Base-by-base conservation (phyloP, 2,113 vertebrate species). In the Maccullochella peelii region DNA sequence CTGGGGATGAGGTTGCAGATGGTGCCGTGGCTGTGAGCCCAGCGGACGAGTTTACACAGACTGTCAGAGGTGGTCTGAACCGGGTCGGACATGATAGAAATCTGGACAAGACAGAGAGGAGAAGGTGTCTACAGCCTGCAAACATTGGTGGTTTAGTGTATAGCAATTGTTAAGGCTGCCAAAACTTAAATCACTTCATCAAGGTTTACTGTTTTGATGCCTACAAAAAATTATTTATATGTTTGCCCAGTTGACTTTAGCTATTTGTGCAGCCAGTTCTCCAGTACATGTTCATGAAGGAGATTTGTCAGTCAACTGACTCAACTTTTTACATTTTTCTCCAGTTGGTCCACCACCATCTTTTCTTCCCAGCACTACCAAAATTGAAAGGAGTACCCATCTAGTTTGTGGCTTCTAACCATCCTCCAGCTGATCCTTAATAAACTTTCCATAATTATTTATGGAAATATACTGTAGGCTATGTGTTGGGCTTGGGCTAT, bases 21-120 rank as follows among this genome's bases (percentile, higher is more conserved):
- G 18, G 97, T 98, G 18, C 97, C 97, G 36, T 98, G 97, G 87
- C 97, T 98, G 93, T 98, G 97, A 66, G 97, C 97, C 97, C 97
- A 98, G 92, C 96, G 97, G 84, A 98, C 97, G 84, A 98, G 92
- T 86, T 98, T 98, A 84, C 97, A 97, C 83, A 98, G 96, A 82
- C 96, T 96, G 89, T 97, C 97, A 0, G 97, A 97, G 78, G 96
- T 61, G 52, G 84, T 80, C 8, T 83, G 77, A 8, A 85, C 49
- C 33, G 1, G 50, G 50, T 78, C n/a, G 6, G 70, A 82, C 82
- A 82, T 85, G 73, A 66, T 23, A 2, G 25, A 44, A 27, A 66
- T 50, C 86, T 77, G 6, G 3, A 65, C 42, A 38, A 36, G 25
- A 49, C 12, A 76, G 59, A 54, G 47, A 66, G 49, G 69, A 33